Evolutionary conservation across 2,113 vertebrate genomes (phyloP).

Genomic region (Coracopsis vasa): DNA sequence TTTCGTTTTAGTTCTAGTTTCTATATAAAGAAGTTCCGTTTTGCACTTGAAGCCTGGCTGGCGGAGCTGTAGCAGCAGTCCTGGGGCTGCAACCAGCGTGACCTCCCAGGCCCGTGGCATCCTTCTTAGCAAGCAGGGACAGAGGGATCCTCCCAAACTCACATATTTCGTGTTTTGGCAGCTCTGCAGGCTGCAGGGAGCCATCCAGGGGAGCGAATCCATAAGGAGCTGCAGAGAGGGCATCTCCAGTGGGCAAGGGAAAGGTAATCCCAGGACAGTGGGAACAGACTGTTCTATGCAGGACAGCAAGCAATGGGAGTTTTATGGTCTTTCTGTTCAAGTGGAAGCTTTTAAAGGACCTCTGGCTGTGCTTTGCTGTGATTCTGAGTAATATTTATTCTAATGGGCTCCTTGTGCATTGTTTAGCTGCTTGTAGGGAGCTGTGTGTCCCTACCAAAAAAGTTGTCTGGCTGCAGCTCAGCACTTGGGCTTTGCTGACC

Average conservation of each 20-base stretch:
- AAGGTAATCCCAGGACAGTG: background rate
- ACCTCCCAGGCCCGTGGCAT: background rate
- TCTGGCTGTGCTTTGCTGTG: background rate
- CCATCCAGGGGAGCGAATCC: conserved; percentile 2
- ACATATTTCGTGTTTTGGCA: fast-evolving
- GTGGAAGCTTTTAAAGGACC: background rate
- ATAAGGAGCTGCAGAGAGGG: background rate
- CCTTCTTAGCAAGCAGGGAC: background rate
- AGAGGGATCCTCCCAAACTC: background rate
- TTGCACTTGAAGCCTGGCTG: background rate
- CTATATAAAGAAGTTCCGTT: background rate
- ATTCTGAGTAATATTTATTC: background rate
- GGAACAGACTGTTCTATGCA: background rate
- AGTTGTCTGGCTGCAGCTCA: background rate
- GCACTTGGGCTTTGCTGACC: background rate
- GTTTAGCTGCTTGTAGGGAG: background rate
- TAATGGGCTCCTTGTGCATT: background rate
- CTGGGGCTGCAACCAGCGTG: background rate
- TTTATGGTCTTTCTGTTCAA: background rate
- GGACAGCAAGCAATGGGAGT: background rate
- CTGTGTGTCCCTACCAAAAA: background rate
- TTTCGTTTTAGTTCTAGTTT: background rate
- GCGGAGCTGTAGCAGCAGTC: background rate
- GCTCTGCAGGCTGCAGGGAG: background rate
- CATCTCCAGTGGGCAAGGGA: background rate